Evolutionary conservation across 1,140 invertebrate species (phyloP).

Genomic region (Drosophila santomea): DNA sequence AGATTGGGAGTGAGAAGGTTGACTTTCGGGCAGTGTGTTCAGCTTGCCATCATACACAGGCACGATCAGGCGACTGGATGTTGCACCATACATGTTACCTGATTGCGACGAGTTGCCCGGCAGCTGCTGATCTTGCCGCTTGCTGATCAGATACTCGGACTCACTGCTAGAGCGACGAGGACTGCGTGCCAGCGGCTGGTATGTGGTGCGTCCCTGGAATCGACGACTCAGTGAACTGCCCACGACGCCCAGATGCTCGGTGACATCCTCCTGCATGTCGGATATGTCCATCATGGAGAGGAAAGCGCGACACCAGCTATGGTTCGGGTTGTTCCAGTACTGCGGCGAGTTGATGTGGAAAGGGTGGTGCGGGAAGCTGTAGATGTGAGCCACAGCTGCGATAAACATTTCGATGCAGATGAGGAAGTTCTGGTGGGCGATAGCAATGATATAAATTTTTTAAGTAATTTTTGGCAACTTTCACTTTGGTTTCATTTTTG

Average conservation of each 20-base stretch:
- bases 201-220: constrained; percentile 89
- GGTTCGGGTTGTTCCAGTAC: constrained; percentile 82
- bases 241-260: constrained; percentile 95
- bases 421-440: constrained; percentile 91
- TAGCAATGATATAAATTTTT: not conserved
- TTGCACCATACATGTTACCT: constrained; percentile 75
- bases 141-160: constrained; percentile 79
- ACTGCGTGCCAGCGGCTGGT: constrained; percentile 88
- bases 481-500: not conserved
- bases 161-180: constrained; percentile 85
- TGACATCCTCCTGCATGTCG: constrained; percentile 95
- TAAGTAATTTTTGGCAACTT: not conserved
- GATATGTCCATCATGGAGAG: constrained; percentile 97
- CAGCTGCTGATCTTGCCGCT: constrained; percentile 61
- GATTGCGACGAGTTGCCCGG: constrained; percentile 49
- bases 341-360: constrained; percentile 86
- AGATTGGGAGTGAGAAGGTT: constrained; percentile 71
- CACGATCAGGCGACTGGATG: constrained; percentile 63
- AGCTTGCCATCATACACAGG: constrained; percentile 64
- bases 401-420: constrained; percentile 99
- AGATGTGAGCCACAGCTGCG: constrained; percentile 97
- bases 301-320: constrained; percentile 87
- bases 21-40: constrained; percentile 51
- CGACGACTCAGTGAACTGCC: constrained; percentile 90
- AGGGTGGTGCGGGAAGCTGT: constrained; percentile 96